Conservation (phyloP, 64 coral and sea anemone species). For the Montipora capricornis region DNA sequence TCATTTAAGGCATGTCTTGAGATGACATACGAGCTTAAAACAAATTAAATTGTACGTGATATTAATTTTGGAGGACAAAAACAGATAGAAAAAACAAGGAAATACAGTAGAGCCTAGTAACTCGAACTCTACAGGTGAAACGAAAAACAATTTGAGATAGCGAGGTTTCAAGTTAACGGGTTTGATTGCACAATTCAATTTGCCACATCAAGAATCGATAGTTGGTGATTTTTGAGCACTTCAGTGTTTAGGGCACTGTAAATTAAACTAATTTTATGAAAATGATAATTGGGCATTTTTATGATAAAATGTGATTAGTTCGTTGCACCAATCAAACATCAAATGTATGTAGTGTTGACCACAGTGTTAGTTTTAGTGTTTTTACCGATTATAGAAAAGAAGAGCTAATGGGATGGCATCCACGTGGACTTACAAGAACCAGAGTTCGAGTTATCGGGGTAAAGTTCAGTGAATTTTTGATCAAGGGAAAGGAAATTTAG, state of each 20-base stretch:
- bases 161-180: conserved; percentile 12
- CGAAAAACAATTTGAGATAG: conserved; percentile 3
- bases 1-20: conserved; percentile 8
- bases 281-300: too few species aligned
- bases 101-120: background rate
- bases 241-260: conserved; percentile 42
- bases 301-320: too few species aligned
- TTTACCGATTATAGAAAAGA: background rate
- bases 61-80: background rate
- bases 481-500: background rate
- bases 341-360: too few species aligned
- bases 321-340: too few species aligned
- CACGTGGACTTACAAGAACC: conserved; percentile 34
- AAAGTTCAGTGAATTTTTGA: conserved; percentile 22
- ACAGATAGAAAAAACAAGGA: background rate
- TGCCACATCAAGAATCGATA: background rate
- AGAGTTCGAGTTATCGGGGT: conserved; percentile 38
- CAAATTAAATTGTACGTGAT: background rate
- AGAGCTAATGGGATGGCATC: conserved; percentile 57
- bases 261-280: background rate
- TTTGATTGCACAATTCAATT: background rate
- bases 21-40: conserved; percentile 4
- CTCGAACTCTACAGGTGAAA: background rate
- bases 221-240: conserved; percentile 57
- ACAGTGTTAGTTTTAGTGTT: too few species aligned